phyloP scores from a whole-genome alignment of 2,797 vertebrate genomes.

The Crotalus adamanteus region DNA sequence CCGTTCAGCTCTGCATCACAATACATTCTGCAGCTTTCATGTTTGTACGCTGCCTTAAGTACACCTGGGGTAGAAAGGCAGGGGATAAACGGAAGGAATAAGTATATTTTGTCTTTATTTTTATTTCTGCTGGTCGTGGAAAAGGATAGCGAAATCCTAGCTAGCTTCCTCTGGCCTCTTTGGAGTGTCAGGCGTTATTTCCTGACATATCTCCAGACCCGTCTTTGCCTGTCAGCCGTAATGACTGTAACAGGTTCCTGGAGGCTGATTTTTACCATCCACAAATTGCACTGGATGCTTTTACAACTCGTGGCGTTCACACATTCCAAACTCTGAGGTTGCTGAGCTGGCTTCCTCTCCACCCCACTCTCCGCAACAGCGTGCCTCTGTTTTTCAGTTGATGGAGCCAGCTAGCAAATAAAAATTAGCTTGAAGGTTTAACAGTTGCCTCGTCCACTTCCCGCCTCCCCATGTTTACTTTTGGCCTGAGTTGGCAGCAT shows the following conservation, averaged over 20 bases:
- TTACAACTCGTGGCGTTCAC: no score
- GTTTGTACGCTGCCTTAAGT: not conserved
- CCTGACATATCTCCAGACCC: not conserved
- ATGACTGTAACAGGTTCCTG: not conserved
- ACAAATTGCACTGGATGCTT: not conserved
- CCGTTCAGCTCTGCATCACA: not conserved
- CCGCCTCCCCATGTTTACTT: not conserved
- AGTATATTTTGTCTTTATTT: not conserved
- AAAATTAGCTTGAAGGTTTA: conserved; percentile 29
- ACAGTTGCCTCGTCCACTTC: not conserved
- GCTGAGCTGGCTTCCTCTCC: no score
- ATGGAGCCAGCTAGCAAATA: not conserved
- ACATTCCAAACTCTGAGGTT: not conserved
- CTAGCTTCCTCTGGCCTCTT: not conserved
- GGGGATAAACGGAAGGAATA: not conserved
- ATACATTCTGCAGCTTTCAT: not conserved
- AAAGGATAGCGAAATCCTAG: not conserved
- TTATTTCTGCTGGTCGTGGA: not conserved
- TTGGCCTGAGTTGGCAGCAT: conserved; percentile 23
- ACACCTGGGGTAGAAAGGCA: not conserved
- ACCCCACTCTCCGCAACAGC: not conserved
- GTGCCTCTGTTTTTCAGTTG: not conserved
- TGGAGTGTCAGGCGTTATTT: not conserved
- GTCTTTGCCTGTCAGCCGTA: not conserved
- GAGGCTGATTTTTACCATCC: not conserved